Percentiles rank a stretch among this genome's conserved stretches.
Conservation (phyloP, 2,797 vertebrate species). For the Bucorvus abyssinicus region DNA sequence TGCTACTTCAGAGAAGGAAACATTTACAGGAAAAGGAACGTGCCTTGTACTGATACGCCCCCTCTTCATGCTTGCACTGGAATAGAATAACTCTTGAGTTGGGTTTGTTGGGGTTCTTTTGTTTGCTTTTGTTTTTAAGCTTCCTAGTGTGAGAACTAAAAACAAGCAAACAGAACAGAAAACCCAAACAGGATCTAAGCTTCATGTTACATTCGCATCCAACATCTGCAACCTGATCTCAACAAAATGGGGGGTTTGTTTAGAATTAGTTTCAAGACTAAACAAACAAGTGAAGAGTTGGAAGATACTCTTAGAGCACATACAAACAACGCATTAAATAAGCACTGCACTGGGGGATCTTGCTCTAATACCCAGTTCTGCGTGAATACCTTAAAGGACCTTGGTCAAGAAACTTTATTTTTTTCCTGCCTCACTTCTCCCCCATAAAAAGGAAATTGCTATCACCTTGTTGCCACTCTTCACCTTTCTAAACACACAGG, state of each 20-base stretch:
- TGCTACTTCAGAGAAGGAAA: neutral
- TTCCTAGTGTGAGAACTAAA: neutral
- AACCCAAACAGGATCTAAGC: slow-evolving; percentile 2
- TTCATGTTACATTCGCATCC: neutral
- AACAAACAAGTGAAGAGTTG: neutral
- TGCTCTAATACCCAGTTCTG: neutral
- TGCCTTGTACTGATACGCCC: neutral
- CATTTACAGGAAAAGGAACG: neutral
- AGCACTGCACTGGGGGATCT: neutral
- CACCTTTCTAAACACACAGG: neutral
- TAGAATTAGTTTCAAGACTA: neutral
- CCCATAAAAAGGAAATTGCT: neutral
- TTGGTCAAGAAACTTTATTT: neutral
- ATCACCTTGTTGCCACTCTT: neutral
- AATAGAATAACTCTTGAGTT: neutral
- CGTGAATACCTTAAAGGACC: neutral
- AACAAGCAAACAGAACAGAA: slow-evolving; percentile 17
- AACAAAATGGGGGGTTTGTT: neutral
- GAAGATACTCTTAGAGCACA: neutral
- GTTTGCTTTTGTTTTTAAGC: neutral
- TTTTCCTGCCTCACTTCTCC: neutral
- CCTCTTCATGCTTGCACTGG: neutral
- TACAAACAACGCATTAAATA: neutral
- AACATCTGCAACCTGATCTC: neutral
- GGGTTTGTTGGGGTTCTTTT: neutral